Percentiles rank a stretch among this genome's conserved stretches.
Conservation (phyloP, 1,140 invertebrate species). For the Aradophagus sp. region DNA sequence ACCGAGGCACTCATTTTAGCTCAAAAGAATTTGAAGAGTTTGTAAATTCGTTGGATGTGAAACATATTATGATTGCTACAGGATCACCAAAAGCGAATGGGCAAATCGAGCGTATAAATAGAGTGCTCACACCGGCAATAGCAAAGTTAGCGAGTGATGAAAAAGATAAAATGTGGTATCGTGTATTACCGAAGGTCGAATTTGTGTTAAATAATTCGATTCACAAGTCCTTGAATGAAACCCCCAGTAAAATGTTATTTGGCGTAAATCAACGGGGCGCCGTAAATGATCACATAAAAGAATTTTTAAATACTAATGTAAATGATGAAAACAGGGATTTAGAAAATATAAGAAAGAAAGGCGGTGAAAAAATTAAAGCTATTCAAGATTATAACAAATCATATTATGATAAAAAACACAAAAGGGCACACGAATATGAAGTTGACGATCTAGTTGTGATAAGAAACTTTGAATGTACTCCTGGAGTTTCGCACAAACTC, state of each 20-base stretch:
- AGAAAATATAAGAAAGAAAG: conserved; percentile 5
- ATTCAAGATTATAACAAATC: conserved; percentile 19
- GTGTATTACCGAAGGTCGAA: conserved; percentile 38
- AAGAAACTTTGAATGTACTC: conserved; percentile 48
- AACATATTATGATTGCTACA: conserved; percentile 40
- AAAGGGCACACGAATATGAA: conserved; percentile 35
- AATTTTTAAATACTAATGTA: conserved; percentile 1
- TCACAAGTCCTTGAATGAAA: conserved; percentile 36
- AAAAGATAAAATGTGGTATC: conserved; percentile 32
- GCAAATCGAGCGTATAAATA: conserved; percentile 61
- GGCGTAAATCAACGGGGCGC: conserved; percentile 46
- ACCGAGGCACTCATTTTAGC: conserved; percentile 26
- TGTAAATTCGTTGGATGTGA: conserved; percentile 18
- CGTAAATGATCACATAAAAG: conserved; percentile 28
- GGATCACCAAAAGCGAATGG: conserved; percentile 61
- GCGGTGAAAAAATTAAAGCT: conserved; percentile 25
- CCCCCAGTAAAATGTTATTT: conserved; percentile 47
- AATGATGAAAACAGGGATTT: conserved; percentile 13
- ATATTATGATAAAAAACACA: conserved; percentile 40
- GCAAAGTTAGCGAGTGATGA: conserved; percentile 34
- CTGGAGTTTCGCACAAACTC: conserved; percentile 55
- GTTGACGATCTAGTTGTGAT: conserved; percentile 59
- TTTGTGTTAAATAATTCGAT: conserved; percentile 56
- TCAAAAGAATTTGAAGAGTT: conserved; percentile 28
- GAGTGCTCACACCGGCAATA: conserved; percentile 50